Evolutionary conservation across 2,888 invertebrate genomes (phyloP), one percentile per base, ranked within the genome.

Genomic region (Chloroclysta siterata): DNA sequence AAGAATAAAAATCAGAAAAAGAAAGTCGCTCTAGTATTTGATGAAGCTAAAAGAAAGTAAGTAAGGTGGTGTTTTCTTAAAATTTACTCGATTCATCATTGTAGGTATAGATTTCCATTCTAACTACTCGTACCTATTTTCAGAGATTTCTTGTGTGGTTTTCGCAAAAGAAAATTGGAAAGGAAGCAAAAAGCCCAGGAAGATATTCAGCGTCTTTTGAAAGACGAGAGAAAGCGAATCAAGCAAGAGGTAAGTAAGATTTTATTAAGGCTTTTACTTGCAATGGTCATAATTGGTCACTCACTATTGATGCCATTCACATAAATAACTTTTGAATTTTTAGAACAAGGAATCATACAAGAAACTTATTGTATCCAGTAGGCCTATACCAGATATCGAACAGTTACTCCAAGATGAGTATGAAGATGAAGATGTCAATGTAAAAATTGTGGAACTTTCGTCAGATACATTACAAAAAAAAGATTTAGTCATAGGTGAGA

Each of bases 141-240:
- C 79, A 97, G 97, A 78, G 96, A 97, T 51, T 97, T 96, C 81
- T 85, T 97, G 33, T 95, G 95, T 69, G 97, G 97, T 1, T 97
- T 97, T 81, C 96, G 94, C 51, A 97, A 97, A 88, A 93, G 97
- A 68, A 97, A 97, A 82, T 84, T 96, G 50, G 95, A 96, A 81
- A 93, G 97, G 51, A 95, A 95, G 78, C 95, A 96, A 74, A 95
- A 95, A 73, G 97, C 97, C 0, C 94, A 96, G 78, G 95, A 96
- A 69, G 94, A 97, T 71, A 83, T 97, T 41, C 94, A 96, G 72
- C 90, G 93, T 42, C 94, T 95, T 72, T 83, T 97, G 3, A 97
- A 97, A 81, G 96, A 95, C 75, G 97, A 97, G 80, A 94, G 94
- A 66, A 96, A 95, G 79, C 93, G 96, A 53, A 95, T 97, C 52